Percentiles rank a stretch among this genome's conserved stretches.
Evolutionary conservation across 1,140 invertebrate species (phyloP).

Genomic region (Heliconius eleuchia): DNA sequence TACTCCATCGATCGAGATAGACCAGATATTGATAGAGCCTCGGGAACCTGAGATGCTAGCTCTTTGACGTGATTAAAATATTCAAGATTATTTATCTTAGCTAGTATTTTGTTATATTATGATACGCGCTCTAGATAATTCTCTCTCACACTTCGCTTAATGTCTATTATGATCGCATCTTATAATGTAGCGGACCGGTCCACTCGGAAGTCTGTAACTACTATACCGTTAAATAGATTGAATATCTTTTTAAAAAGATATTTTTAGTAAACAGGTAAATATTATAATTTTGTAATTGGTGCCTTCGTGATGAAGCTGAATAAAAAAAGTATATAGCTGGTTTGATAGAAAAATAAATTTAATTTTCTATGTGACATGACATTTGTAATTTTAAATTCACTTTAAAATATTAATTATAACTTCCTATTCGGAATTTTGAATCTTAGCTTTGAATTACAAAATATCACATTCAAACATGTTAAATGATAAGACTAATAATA

Average conservation of each 20-base stretch:
- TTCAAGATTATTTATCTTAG: constrained; percentile 38
- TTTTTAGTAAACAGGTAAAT: background rate
- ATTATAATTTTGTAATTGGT: too few species aligned
- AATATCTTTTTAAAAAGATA: background rate
- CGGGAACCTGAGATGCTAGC: constrained; percentile 44
- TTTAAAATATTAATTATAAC: background rate
- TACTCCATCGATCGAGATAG: constrained; percentile 50
- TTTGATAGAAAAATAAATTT: background rate
- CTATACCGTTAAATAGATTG: background rate
- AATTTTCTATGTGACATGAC: background rate
- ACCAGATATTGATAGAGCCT: constrained; percentile 56
- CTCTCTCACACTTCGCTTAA: constrained; percentile 19
- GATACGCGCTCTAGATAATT: constrained; percentile 4
- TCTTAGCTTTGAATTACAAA: background rate
- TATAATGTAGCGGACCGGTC: constrained; percentile 1
- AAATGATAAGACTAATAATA: background rate
- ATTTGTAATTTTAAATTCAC: background rate
- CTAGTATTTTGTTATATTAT: constrained; percentile 28
- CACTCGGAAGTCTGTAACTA: constrained; percentile 2
- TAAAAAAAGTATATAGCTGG: background rate
- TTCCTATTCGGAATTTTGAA: too few species aligned
- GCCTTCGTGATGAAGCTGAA: too few species aligned
- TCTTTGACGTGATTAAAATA: constrained; percentile 31
- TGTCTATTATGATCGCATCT: background rate
- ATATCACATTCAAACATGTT: background rate